phyloP scores from a whole-genome alignment of 2,797 vertebrate species.

The Podarcis lilfordi region DNA sequence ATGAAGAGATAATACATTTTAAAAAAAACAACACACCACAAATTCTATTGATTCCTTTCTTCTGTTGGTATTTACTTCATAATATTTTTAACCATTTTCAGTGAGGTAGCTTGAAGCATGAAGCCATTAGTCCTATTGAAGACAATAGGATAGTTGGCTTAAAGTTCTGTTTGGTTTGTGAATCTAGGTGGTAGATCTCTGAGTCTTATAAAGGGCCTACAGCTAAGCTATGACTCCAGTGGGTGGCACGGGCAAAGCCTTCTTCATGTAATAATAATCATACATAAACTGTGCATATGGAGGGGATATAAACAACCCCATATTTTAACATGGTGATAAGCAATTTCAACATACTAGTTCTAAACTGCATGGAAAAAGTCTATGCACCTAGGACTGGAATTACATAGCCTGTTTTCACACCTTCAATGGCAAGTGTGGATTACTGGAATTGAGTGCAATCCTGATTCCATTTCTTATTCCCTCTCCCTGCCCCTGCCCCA shows the following conservation, averaged over 20 bases:
- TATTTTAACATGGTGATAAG: too few species aligned
- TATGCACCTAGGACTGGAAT: background rate
- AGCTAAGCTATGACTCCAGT: background rate
- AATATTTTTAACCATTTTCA: background rate
- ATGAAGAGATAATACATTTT: background rate
- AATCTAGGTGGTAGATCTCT: background rate
- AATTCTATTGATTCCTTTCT: background rate
- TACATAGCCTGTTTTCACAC: background rate
- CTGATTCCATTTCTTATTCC: background rate
- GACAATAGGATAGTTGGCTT: background rate
- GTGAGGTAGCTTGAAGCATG: background rate
- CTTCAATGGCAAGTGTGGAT: background rate
- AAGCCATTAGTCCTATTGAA: background rate
- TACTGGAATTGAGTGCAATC: background rate
- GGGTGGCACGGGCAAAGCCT: background rate
- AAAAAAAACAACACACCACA: background rate
- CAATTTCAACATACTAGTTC: background rate
- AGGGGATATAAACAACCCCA: too few species aligned
- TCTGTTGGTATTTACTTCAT: background rate
- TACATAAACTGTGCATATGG: background rate
- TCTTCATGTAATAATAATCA: background rate
- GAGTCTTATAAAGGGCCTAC: background rate
- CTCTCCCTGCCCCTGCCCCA: background rate
- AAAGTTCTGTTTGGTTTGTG: background rate
- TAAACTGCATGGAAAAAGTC: background rate